Evolutionary conservation across 2,113 vertebrate genomes (phyloP).

Genomic region (Pluvianellus socialis): DNA sequence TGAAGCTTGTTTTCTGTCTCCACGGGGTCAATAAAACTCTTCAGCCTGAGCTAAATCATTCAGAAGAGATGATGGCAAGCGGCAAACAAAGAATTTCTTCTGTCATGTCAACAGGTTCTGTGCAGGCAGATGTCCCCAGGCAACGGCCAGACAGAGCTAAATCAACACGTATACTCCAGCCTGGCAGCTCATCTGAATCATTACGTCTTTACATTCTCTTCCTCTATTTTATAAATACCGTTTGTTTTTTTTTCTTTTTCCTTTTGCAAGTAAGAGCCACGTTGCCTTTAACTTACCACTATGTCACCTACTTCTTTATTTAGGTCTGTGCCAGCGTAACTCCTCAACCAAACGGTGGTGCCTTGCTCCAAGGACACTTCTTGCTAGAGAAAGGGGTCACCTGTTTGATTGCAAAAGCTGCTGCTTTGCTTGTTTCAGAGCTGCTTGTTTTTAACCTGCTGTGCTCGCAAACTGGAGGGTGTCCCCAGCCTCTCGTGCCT

Average conservation of each 20-base stretch:
- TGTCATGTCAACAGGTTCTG: neutral
- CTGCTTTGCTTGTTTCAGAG: neutral
- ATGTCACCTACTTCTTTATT: neutral
- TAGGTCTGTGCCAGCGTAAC: neutral
- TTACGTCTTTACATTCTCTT: constrained; percentile 11
- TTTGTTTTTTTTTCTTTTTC: neutral
- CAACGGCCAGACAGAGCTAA: neutral
- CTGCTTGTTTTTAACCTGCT: constrained; percentile 4
- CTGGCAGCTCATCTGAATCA: neutral
- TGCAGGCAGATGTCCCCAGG: neutral
- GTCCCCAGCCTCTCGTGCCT: neutral
- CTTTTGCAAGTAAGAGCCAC: neutral
- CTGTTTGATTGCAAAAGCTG: constrained; percentile 7
- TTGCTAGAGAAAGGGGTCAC: neutral
- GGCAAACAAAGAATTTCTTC: neutral
- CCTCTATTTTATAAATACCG: constrained; percentile 56
- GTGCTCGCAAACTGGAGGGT: neutral
- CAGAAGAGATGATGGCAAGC: neutral
- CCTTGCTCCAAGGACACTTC: neutral
- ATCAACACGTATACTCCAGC: neutral
- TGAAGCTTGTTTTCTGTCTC: neutral
- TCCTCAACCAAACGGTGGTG: neutral
- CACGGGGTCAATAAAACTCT: neutral
- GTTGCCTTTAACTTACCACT: neutral
- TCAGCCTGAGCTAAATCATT: neutral